Conservation (phyloP, 2,888 invertebrate species). For the Entomobrya proxima region DNA sequence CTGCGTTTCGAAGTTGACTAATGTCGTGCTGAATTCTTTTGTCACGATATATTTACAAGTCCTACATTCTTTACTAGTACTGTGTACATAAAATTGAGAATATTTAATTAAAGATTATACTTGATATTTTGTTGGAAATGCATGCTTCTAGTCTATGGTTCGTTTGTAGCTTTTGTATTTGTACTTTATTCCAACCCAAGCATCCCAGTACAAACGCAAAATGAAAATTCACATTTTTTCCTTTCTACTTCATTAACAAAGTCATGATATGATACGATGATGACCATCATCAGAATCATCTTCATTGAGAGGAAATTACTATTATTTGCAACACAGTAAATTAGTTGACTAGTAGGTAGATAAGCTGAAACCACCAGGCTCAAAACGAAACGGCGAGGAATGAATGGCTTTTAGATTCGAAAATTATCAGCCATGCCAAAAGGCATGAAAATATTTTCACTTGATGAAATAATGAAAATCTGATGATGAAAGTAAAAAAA, state of each 20-base stretch:
- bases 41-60: slow-evolving; percentile 45
- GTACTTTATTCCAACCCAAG: neutral
- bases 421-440: slow-evolving; percentile 58
- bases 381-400: slow-evolving; percentile 17
- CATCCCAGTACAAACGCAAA: neutral
- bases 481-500: slow-evolving; percentile 20
- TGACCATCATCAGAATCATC: slow-evolving; percentile 12
- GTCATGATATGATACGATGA: slow-evolving; percentile 45
- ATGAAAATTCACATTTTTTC: neutral
- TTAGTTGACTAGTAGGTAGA: slow-evolving; percentile 8
- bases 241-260: slow-evolving; percentile 39
- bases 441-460: slow-evolving; percentile 59
- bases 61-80: too few species aligned
- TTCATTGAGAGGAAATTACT: slow-evolving; percentile 44
- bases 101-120: too few species aligned
- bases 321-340: slow-evolving; percentile 48
- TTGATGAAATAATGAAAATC: slow-evolving; percentile 58
- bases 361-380: neutral
- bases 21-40: slow-evolving; percentile 53
- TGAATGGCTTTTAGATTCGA: slow-evolving; percentile 49
- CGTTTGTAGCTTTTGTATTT: too few species aligned
- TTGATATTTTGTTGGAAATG: neutral
- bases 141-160: too few species aligned
- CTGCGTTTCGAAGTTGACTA: neutral
- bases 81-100: too few species aligned